A percentile compares a stretch with the other conserved stretches of the same genome.
These are phyloP conservation scores for Branchipolynoe longqiensis DNA, from an alignment of 2,888 invertebrate species.

Conservation along the genomic window DNA sequence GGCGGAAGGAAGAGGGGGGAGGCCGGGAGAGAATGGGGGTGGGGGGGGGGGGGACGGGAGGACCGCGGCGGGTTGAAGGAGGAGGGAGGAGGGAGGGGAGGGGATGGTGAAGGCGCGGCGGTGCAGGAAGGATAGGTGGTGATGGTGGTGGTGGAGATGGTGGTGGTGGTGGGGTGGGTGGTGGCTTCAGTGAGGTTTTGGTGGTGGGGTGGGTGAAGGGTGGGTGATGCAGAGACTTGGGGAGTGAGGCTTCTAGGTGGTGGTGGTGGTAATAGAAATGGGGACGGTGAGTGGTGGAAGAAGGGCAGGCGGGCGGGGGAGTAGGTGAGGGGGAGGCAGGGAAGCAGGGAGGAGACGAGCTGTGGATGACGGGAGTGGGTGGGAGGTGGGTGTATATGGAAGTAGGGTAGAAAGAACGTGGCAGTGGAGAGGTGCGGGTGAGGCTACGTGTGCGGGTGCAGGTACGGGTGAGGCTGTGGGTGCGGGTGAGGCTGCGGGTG, in stretches of 20 bases:
- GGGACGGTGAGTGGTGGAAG: too few species aligned
- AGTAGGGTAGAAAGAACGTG: too few species aligned
- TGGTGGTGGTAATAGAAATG: background rate
- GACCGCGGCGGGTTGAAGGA: background rate
- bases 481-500: too few species aligned
- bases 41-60: background rate
- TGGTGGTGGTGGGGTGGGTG: background rate
- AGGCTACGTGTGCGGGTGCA: too few species aligned
- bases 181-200: background rate
- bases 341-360: background rate
- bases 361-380: too few species aligned
- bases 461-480: too few species aligned
- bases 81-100: background rate
- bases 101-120: background rate
- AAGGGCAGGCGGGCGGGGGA: background rate
- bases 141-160: background rate
- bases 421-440: too few species aligned
- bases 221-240: background rate
- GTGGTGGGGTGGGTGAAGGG: background rate
- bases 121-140: background rate
- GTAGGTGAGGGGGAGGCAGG: background rate
- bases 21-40: background rate
- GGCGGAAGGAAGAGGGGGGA: background rate
- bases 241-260: background rate
- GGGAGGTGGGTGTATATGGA: too few species aligned